A percentile compares a stretch with the other conserved stretches of the same genome.
Conservation (phyloP, 2,888 invertebrate species). For the Trachelus troglodyta region DNA sequence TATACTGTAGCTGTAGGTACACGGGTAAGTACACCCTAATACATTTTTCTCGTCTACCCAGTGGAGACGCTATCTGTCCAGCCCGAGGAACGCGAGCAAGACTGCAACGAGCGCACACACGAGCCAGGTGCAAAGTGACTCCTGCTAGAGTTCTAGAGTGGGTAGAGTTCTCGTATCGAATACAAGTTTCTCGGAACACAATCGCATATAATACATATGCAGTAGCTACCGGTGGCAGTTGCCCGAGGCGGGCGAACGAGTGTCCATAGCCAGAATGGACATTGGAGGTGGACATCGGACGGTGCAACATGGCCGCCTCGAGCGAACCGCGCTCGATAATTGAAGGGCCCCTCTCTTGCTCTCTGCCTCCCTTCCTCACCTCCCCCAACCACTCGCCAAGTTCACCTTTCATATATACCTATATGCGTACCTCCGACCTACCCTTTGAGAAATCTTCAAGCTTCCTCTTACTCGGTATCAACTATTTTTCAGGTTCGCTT, state of each 20-base stretch:
- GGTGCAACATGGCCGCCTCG: constrained; percentile 61
- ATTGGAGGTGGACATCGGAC: constrained; percentile 56
- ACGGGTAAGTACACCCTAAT: not conserved
- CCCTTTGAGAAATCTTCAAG: not conserved
- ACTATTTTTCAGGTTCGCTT: not conserved
- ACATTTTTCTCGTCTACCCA: not conserved
- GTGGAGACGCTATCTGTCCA: constrained; percentile 10
- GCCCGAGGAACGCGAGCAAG: constrained; percentile 39
- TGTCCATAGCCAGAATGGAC: constrained; percentile 50
- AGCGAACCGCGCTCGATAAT: constrained; percentile 57
- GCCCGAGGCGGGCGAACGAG: constrained; percentile 47
- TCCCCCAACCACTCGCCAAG: constrained; percentile 6
- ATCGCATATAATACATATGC: constrained; percentile 66
- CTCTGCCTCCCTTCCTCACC: constrained; percentile 24
- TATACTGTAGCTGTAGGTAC: not conserved
- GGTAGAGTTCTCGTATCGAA: constrained; percentile 41
- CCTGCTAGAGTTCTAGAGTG: constrained; percentile 44
- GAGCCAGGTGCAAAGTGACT: constrained; percentile 60
- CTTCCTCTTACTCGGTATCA: not conserved
- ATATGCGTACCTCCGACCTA: not conserved
- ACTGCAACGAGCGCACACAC: constrained; percentile 28
- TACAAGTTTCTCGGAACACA: constrained; percentile 63
- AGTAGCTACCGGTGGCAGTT: constrained; percentile 49
- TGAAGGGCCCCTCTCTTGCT: constrained; percentile 47
- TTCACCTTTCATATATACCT: not conserved